A percentile compares a stretch with the other conserved stretches of the same genome.
phyloP scores from a whole-genome alignment of 2,797 vertebrate genomes.

The Amblyopsis hoosieri region DNA sequence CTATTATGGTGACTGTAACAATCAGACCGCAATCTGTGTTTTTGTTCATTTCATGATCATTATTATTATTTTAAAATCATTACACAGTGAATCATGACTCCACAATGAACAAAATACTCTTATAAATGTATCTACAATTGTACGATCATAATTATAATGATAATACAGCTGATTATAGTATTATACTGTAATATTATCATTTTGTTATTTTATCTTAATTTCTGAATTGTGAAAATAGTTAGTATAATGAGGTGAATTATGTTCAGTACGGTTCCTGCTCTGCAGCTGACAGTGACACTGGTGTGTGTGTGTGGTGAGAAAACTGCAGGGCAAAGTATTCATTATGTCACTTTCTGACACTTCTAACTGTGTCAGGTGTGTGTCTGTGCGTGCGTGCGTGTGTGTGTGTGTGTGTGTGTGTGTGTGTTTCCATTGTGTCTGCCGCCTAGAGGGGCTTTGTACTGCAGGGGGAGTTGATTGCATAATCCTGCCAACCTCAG shows the following conservation, averaged over 20 bases:
- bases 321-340: constrained; percentile 3
- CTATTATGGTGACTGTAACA: constrained; percentile 20
- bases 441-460: constrained; percentile 27
- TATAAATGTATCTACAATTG: no score
- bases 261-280: not conserved
- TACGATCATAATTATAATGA: no score
- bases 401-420: constrained; percentile 2
- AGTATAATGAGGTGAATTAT: no score
- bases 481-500: constrained; percentile 56
- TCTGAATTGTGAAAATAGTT: no score
- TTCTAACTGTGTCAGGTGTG: constrained; percentile 17
- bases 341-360: constrained; percentile 12
- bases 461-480: constrained; percentile 54
- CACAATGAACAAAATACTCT: no score
- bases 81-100: no score
- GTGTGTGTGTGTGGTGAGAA: constrained; percentile 6
- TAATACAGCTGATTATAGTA: no score
- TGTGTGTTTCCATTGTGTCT: constrained; percentile 43
- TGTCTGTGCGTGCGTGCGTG: constrained; percentile 10
- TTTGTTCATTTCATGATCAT: not conserved
- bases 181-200: no score
- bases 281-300: not conserved
- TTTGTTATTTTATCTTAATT: no score
- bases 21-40: not conserved
- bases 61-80: not conserved